Percentiles rank a stretch among this genome's conserved stretches.
These are phyloP conservation scores for Odontothrips loti DNA, from an alignment of 2,888 invertebrate species.

Conservation along the genomic window DNA sequence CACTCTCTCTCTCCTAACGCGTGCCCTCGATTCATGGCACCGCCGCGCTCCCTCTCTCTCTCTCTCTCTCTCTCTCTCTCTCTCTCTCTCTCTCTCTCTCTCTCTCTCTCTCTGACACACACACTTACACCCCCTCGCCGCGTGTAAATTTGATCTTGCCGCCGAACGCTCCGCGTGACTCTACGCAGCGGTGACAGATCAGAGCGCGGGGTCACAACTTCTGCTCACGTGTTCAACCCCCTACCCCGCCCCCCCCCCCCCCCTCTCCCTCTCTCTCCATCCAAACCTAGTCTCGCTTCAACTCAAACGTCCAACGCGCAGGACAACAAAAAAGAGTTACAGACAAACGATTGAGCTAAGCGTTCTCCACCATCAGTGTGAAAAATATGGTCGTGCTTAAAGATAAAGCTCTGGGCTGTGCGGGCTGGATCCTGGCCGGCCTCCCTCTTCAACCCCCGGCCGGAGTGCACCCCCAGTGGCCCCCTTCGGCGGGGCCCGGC, in stretches of 20 bases:
- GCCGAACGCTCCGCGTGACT: not conserved
- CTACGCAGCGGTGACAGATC: not conserved
- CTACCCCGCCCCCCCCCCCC: not conserved
- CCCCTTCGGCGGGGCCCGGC: not conserved
- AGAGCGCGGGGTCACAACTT: not conserved
- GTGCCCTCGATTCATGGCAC: not conserved
- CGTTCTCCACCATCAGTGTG: too few species aligned
- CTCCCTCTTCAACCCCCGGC: not conserved
- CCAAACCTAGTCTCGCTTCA: too few species aligned
- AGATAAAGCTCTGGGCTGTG: not conserved
- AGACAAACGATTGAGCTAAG: too few species aligned
- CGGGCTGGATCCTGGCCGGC: not conserved
- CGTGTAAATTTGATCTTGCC: conserved; percentile 1
- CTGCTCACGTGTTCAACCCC: not conserved
- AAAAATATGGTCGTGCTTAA: too few species aligned
- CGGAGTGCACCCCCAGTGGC: not conserved
- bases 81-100: not conserved
- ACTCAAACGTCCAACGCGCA: too few species aligned
- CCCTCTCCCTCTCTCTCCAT: not conserved
- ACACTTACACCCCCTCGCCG: not conserved
- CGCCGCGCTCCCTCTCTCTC: not conserved
- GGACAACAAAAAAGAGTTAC: too few species aligned
- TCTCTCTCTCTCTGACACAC: not conserved
- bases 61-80: not conserved
- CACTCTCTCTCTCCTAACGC: not conserved